A percentile compares a stretch with the other conserved stretches of the same genome.
Evolutionary conservation across 1,140 invertebrate species (phyloP).

Genomic region (Venustaconcha ellipsiformis): DNA sequence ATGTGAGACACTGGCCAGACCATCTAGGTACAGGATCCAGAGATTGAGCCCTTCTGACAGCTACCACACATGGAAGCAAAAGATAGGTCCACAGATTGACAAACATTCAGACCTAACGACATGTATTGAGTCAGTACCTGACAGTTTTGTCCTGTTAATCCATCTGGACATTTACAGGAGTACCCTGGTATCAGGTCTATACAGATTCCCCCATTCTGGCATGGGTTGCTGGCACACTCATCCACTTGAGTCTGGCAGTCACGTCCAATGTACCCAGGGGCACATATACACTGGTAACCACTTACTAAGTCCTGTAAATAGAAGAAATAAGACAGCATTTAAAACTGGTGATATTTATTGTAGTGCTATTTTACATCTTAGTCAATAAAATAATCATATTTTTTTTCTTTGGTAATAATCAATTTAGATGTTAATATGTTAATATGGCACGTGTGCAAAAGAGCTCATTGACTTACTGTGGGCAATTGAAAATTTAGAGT

Average conservation of each 20-base stretch:
- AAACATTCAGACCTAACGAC: constrained; percentile 2
- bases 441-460: constrained; percentile 30
- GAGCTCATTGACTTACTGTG: no score
- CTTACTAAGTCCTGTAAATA: constrained; percentile 59
- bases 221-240: constrained; percentile 82
- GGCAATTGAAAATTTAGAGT: no score
- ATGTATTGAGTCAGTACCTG: constrained; percentile 60
- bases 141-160: constrained; percentile 69
- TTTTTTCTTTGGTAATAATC: constrained; percentile 74
- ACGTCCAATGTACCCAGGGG: constrained; percentile 15
- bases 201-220: constrained; percentile 91
- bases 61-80: constrained; percentile 35
- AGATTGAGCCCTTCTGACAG: no score
- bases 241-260: constrained; percentile 64
- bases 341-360: neutral
- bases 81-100: constrained; percentile 80
- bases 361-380: neutral
- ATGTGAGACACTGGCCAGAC: no score
- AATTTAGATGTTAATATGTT: constrained; percentile 72
- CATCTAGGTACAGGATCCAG: no score
- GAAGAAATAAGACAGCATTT: neutral
- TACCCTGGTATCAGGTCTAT: constrained; percentile 75
- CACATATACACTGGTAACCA: constrained; percentile 35
- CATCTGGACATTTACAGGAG: constrained; percentile 71
- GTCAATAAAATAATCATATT: constrained; percentile 4